Percentiles rank a stretch among this genome's conserved stretches.
phyloP scores from a whole-genome alignment of 2,113 vertebrate species.

The Tor tambroides region DNA sequence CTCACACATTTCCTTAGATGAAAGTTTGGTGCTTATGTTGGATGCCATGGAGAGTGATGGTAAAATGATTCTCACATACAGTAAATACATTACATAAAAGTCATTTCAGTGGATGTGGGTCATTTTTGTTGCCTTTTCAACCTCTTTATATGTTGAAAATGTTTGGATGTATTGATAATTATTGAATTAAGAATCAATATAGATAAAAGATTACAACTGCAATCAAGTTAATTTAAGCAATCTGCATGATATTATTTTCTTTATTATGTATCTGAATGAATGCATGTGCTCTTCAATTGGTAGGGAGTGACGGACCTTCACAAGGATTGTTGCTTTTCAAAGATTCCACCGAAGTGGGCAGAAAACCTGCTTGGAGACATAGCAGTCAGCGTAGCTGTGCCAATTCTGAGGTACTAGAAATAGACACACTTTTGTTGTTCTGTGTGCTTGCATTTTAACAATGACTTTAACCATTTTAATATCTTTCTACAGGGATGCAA shows the following conservation, averaged over 20 bases:
- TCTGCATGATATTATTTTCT: not conserved
- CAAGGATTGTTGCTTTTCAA: slow-evolving; percentile 72
- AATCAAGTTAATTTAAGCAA: not conserved
- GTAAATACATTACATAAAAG: not conserved
- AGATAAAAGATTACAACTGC: not conserved
- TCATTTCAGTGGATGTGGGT: not conserved
- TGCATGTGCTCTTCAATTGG: slow-evolving; percentile 6
- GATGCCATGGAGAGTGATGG: slow-evolving; percentile 91
- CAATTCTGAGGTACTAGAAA: slow-evolving; percentile 78
- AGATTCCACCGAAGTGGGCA: slow-evolving; percentile 76
- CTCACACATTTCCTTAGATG: slow-evolving; percentile 79
- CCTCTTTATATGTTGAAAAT: not conserved
- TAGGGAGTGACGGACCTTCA: slow-evolving; percentile 78
- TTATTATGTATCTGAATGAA: not conserved
- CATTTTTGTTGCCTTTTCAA: not conserved
- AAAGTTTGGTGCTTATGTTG: slow-evolving; percentile 74
- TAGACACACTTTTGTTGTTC: no score
- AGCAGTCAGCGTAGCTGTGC: slow-evolving; percentile 70
- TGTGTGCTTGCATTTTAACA: not conserved
- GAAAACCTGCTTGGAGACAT: slow-evolving; percentile 63
- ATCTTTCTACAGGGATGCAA: slow-evolving; percentile 60
- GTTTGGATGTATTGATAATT: not conserved
- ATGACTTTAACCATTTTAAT: not conserved
- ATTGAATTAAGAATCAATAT: not conserved
- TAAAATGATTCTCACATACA: slow-evolving; percentile 62